Percentiles rank a stretch among this genome's conserved stretches.
These are phyloP conservation scores for Drosophila chauvacae DNA, from an alignment of 1,140 invertebrate genomes.

Conservation along the genomic window DNA sequence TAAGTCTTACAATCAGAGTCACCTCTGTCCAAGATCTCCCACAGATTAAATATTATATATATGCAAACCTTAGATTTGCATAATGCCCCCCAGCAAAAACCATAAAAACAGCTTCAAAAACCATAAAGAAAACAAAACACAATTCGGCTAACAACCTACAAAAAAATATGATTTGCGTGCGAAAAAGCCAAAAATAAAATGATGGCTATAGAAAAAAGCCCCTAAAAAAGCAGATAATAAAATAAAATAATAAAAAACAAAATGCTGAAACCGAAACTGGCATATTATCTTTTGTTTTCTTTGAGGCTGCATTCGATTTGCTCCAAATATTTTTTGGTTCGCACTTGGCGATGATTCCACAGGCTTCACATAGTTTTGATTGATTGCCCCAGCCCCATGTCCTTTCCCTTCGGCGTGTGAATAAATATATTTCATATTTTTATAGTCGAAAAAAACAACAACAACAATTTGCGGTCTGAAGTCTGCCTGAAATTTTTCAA, in stretches of 20 bases:
- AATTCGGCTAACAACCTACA: slow-evolving; percentile 9
- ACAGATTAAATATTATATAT: slow-evolving; percentile 16
- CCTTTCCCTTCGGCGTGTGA: slow-evolving; percentile 62
- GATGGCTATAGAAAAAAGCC: slow-evolving; percentile 24
- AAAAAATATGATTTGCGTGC: slow-evolving; percentile 72
- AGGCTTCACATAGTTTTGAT: slow-evolving; percentile 72
- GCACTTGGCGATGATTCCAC: slow-evolving; percentile 67
- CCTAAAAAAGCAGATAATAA: slow-evolving; percentile 8
- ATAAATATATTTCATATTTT: slow-evolving; percentile 80
- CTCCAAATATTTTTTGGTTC: slow-evolving; percentile 74
- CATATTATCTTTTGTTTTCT: slow-evolving; percentile 37
- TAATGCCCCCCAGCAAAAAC: slow-evolving; percentile 43
- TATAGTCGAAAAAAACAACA: slow-evolving; percentile 46
- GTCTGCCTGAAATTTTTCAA: slow-evolving; percentile 73
- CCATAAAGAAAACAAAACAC: slow-evolving; percentile 28
- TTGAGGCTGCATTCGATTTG: slow-evolving; percentile 72
- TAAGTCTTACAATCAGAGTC: neutral
- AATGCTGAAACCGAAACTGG: slow-evolving; percentile 13
- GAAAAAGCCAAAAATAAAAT: slow-evolving; percentile 61
- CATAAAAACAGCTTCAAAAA: slow-evolving; percentile 35
- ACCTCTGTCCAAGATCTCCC: slow-evolving; percentile 12
- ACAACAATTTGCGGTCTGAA: slow-evolving; percentile 67
- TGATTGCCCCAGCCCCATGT: slow-evolving; percentile 58
- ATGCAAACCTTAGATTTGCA: slow-evolving; percentile 57
- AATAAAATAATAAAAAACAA: slow-evolving; percentile 9